Evolutionary conservation across 2,797 vertebrate genomes (phyloP).

Genomic region (Phrynocephalus forsythii): DNA sequence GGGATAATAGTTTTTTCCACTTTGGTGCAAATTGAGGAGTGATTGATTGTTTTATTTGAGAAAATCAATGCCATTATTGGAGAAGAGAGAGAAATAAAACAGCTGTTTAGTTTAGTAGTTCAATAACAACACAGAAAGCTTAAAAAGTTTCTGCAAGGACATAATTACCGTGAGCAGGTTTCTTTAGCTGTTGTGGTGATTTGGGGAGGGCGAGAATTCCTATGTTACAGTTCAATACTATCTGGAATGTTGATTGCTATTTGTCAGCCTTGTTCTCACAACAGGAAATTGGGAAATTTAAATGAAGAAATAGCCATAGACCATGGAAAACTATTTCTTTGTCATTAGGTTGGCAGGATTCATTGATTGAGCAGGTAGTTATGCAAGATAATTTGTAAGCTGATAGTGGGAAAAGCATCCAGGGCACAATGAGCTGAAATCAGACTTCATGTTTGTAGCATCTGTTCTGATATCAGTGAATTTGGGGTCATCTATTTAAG

Average conservation of each 20-base stretch:
- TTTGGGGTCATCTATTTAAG: no score
- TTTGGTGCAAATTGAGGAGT: conserved; percentile 39
- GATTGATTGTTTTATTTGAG: conserved; percentile 49
- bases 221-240: conserved; percentile 49
- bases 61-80: conserved; percentile 59
- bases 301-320: conserved; percentile 5
- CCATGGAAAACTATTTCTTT: conserved; percentile 27
- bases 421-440: neutral
- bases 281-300: conserved; percentile 34
- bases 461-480: no score
- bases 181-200: conserved; percentile 52
- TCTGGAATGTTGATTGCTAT: conserved; percentile 50
- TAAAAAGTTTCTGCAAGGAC: conserved; percentile 54
- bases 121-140: conserved; percentile 58
- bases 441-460: neutral
- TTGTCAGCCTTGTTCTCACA: conserved; percentile 39
- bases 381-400: neutral
- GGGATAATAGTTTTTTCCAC: conserved; percentile 36
- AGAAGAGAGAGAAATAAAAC: conserved; percentile 58
- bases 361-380: neutral
- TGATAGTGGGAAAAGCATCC: neutral
- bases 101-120: conserved; percentile 55
- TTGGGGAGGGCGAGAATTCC: conserved; percentile 50
- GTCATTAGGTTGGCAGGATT: neutral
- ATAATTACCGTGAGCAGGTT: conserved; percentile 60